These are phyloP conservation scores for Notiomystis cincta DNA, from an alignment of 2,113 vertebrate species.

Conservation along the genomic window DNA sequence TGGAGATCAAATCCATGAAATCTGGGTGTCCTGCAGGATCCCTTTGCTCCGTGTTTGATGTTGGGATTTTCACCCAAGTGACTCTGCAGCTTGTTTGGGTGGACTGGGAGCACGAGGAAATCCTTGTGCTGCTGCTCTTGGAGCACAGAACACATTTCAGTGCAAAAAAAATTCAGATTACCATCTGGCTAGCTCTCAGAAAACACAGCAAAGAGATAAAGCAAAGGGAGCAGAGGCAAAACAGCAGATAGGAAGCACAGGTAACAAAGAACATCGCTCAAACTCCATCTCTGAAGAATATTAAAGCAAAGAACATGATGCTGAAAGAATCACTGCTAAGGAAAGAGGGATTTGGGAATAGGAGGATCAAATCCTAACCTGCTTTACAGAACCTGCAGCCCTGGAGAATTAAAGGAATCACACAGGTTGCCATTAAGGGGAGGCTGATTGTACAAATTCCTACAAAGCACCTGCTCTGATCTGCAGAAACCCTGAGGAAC, in stretches of 20 bases:
- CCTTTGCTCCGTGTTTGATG: neutral
- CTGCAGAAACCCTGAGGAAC: neutral
- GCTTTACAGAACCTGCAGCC: neutral
- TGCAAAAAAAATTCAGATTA: neutral
- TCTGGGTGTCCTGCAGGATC: neutral
- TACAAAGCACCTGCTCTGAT: neutral
- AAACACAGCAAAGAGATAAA: neutral
- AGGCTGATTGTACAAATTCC: neutral
- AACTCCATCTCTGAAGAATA: neutral
- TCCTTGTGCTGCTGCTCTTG: neutral
- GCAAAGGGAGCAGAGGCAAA: neutral
- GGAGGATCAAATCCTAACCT: neutral
- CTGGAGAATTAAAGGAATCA: neutral
- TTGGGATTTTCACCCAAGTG: constrained; percentile 3
- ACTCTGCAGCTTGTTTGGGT: neutral
- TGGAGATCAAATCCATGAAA: neutral
- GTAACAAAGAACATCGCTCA: neutral
- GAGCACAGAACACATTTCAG: neutral
- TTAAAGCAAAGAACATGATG: neutral
- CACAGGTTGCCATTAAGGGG: neutral
- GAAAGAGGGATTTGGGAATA: neutral
- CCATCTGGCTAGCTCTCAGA: neutral
- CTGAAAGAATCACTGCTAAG: neutral
- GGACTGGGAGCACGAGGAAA: neutral
- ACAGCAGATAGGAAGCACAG: neutral